A percentile compares a stretch with the other conserved stretches of the same genome.
Evolutionary conservation across 2,113 vertebrate species (phyloP).

Genomic region (Procavia capensis): DNA sequence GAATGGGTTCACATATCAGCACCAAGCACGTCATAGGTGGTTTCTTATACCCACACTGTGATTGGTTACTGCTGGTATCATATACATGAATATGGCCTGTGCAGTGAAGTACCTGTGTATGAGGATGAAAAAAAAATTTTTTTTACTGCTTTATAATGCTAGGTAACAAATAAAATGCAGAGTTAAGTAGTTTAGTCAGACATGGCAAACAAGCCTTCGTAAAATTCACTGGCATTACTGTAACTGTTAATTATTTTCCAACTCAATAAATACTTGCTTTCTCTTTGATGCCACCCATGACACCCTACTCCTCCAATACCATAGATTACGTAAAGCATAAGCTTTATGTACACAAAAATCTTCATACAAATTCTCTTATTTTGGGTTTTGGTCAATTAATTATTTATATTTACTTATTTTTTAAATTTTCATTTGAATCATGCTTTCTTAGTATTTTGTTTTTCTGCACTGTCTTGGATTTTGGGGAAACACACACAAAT

Average conservation of each 20-base stretch:
- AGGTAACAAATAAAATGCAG: constrained; percentile 18
- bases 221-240: constrained; percentile 32
- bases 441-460: neutral
- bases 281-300: neutral
- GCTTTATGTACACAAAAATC: neutral
- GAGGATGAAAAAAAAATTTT: constrained; percentile 24
- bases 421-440: neutral
- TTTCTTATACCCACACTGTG: constrained; percentile 90
- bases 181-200: constrained; percentile 20
- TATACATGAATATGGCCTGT: constrained; percentile 94
- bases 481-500: neutral
- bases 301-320: neutral
- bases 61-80: constrained; percentile 86
- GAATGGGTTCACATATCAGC: constrained; percentile 98
- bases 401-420: neutral
- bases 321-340: neutral
- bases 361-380: neutral
- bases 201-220: neutral
- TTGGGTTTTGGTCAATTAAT: neutral
- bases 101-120: constrained; percentile 94
- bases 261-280: constrained; percentile 25
- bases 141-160: neutral
- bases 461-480: neutral
- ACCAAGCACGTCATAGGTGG: constrained; percentile 94
- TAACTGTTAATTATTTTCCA: neutral